Base-by-base conservation (phyloP, 2,888 invertebrate species). In the Willowsia nigromaculata region DNA sequence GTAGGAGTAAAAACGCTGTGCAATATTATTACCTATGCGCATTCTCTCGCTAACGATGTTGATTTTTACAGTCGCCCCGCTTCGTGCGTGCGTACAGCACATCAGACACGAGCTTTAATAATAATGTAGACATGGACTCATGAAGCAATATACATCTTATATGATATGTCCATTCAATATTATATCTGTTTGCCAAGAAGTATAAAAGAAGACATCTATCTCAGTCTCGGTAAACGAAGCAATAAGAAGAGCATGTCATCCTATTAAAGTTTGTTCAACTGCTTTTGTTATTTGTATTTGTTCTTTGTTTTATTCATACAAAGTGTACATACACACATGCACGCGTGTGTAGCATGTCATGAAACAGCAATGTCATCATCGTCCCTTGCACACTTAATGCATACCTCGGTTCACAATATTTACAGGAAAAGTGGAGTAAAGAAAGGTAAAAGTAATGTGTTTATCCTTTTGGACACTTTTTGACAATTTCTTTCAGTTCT, bases 191-290 rank as follows among this genome's bases (percentile, higher is more conserved):
- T 71, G 27, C 40, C n/a, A 43, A 43, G 7, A 15, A 25, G 43
- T 11, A 25, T 65, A 18, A 11, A 37, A 15, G 22, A 37, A n/a
- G 62, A 62, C 62, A 37, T 37, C n/a, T n/a, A n/a, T n/a, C n/a
- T n/a, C n/a, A n/a, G 65, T 65, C n/a, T 65, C 65, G n/a, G 40
- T 27, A 68, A 80, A 80, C 18, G 62, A 62, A 76, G 62, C 85
- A 76, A 47, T 81, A 84, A 71, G 25, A 59, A 59, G 80, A 87
- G 88, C 88, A 88, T 88, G 78, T 88, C 88, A 88, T 88, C 88
- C 78, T 56, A 84, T 88, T 88, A 88, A 78, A 83, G 88, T 88
- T 88, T 88, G 88, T 88, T 88, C 88, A 88, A 88, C 88, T 88
- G 88, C 84, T 88, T 85, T 85, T 65, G 25, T 82, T 88, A 71